Conservation (phyloP, 1,140 invertebrate species). For the Drosophila sturtevanti region DNA sequence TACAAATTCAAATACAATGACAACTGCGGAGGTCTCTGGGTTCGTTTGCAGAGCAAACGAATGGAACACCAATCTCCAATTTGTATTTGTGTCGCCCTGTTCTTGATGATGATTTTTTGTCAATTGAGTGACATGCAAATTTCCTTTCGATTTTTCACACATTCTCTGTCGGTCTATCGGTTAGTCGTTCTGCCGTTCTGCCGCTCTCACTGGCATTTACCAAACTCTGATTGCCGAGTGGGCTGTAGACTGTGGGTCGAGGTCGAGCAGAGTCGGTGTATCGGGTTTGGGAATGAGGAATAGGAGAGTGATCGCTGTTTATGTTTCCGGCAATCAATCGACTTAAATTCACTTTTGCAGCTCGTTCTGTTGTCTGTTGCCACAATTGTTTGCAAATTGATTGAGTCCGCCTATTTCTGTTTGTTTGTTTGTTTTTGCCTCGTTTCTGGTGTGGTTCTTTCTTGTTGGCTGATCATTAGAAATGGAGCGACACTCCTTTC, state of each 20-base stretch:
- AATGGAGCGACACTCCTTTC: slow-evolving; percentile 33
- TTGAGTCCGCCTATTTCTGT: slow-evolving; percentile 11
- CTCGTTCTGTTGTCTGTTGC: slow-evolving; percentile 38
- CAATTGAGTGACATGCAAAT: slow-evolving; percentile 76
- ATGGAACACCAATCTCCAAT: slow-evolving; percentile 32
- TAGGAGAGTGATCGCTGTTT: slow-evolving; percentile 51
- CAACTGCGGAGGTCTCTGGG: slow-evolving; percentile 12
- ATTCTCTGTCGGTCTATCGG: slow-evolving; percentile 34
- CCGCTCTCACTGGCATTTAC: slow-evolving; percentile 2
- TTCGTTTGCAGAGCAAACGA: slow-evolving; percentile 49
- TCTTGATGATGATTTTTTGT: slow-evolving; percentile 39
- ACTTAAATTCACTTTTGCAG: slow-evolving; percentile 43
- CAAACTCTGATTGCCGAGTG: slow-evolving; percentile 59
- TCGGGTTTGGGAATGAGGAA: slow-evolving; percentile 19
- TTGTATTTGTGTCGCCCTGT: slow-evolving; percentile 51
- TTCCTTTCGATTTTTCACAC: slow-evolving; percentile 77
- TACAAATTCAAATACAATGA: slow-evolving; percentile 18
- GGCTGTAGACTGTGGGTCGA: slow-evolving; percentile 34
- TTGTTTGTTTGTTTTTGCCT: not conserved
- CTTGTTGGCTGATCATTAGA: slow-evolving; percentile 45
- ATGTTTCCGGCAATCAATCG: slow-evolving; percentile 77
- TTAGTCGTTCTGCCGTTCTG: not conserved
- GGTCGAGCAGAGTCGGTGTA: slow-evolving; percentile 27
- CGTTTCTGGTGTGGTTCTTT: not conserved
- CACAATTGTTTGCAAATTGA: slow-evolving; percentile 53